Conservation (phyloP, 2,888 invertebrate genomes). For the Pseudococcus longispinus region DNA sequence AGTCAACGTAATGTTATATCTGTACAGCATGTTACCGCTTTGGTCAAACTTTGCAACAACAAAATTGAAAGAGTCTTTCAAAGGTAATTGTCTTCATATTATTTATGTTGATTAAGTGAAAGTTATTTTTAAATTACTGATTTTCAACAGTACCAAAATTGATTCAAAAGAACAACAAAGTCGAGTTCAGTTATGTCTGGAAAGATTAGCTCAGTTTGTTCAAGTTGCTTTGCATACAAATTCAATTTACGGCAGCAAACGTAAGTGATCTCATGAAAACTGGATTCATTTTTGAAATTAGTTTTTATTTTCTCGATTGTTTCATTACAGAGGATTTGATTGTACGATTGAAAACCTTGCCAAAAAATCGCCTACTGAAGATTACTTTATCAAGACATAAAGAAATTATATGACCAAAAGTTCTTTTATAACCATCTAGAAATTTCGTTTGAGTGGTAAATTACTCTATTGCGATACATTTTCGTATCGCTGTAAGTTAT, state of each 20-base stretch:
- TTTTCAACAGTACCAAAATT: background rate
- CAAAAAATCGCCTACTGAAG: slow-evolving; percentile 26
- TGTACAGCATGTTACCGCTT: slow-evolving; percentile 69
- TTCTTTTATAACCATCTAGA: background rate
- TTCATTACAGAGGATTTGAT: slow-evolving; percentile 50
- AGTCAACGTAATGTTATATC: slow-evolving; percentile 67
- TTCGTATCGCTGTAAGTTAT: background rate
- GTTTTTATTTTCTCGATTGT: background rate
- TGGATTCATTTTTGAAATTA: background rate
- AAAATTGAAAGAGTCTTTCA: slow-evolving; percentile 22
- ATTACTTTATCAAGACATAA: slow-evolving; percentile 41
- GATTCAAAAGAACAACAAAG: background rate
- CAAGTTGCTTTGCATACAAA: slow-evolving; percentile 81
- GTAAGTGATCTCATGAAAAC: slow-evolving; percentile 62
- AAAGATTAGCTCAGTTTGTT: slow-evolving; percentile 82
- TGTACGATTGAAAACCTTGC: slow-evolving; percentile 8
- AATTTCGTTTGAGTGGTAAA: background rate
- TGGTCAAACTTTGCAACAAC: slow-evolving; percentile 62
- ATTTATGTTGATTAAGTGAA: background rate
- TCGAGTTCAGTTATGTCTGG: slow-evolving; percentile 67
- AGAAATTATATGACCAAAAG: slow-evolving; percentile 32
- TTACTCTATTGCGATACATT: background rate
- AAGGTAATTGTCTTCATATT: background rate
- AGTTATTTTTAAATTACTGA: background rate
- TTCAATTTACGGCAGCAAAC: slow-evolving; percentile 81